Conservation (phyloP, 2,888 invertebrate genomes). For the Orthonevra nobilis region DNA sequence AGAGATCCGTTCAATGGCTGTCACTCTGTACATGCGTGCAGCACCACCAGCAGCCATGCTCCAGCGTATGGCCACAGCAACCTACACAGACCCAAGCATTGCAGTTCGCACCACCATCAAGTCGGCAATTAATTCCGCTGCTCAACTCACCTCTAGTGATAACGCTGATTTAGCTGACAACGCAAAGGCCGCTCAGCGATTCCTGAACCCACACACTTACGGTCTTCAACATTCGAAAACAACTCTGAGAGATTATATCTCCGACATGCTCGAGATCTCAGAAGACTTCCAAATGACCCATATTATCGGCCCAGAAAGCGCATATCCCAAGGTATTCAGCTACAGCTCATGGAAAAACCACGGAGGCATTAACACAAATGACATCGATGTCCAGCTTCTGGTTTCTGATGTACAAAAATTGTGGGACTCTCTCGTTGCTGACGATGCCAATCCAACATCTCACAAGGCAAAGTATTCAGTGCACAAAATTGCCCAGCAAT, state of each 20-base stretch:
- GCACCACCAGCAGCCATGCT: conserved; percentile 84
- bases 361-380: conserved; percentile 37
- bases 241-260: conserved; percentile 73
- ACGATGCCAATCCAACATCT: background rate
- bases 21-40: conserved; percentile 83
- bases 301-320: conserved; percentile 46
- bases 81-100: conserved; percentile 83
- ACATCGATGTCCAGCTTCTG: conserved; percentile 47
- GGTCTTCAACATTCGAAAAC: conserved; percentile 82
- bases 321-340: conserved; percentile 35
- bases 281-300: conserved; percentile 60
- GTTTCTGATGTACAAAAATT: conserved; percentile 38
- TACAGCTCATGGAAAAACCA: conserved; percentile 47
- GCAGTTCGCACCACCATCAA: conserved; percentile 86
- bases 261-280: conserved; percentile 40
- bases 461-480: conserved; percentile 9
- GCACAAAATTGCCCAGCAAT: conserved; percentile 30
- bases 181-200: conserved; percentile 81
- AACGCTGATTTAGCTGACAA: conserved; percentile 80
- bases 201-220: conserved; percentile 79
- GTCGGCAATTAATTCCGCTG: conserved; percentile 82
- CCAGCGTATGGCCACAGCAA: conserved; percentile 86
- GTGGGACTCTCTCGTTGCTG: conserved; percentile 24
- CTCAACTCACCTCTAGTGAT: conserved; percentile 80
- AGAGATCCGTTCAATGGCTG: conserved; percentile 85